Evolutionary conservation across 2,797 vertebrate genomes (phyloP).

Genomic region (Eupleurogrammus muticus): DNA sequence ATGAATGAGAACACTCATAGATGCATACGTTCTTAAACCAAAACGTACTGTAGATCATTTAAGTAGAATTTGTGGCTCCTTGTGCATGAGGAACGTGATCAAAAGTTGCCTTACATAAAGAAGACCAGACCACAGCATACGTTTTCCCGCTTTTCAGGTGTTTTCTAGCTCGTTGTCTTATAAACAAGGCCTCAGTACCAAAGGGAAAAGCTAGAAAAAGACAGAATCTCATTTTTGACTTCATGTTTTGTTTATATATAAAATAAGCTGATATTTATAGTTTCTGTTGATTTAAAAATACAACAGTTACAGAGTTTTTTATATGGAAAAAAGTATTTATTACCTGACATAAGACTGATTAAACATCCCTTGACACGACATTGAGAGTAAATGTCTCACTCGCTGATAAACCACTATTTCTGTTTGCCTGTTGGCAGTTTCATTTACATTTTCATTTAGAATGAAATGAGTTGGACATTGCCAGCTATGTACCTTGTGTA

Average conservation of each 20-base stretch:
- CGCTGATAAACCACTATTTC: slow-evolving; percentile 54
- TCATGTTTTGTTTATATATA: slow-evolving; percentile 39
- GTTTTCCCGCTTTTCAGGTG: no score
- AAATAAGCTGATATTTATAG: slow-evolving; percentile 77
- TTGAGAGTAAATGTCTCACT: slow-evolving; percentile 51
- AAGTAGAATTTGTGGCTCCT: no score
- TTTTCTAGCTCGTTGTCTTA: no score
- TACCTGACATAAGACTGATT: slow-evolving; percentile 43
- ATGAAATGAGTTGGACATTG: slow-evolving; percentile 21
- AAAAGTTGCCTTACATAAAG: no score
- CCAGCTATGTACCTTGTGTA: slow-evolving; percentile 31
- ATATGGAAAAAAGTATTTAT: slow-evolving; percentile 73
- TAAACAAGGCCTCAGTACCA: no score
- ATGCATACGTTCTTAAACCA: no score
- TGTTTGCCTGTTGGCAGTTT: slow-evolving; percentile 43
- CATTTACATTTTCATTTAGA: slow-evolving; percentile 41
- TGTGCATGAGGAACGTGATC: no score
- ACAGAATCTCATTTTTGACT: slow-evolving; percentile 34
- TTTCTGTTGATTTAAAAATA: slow-evolving; percentile 62
- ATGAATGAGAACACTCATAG: no score
- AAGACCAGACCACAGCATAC: no score
- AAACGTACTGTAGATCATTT: no score
- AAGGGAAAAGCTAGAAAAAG: slow-evolving; percentile 31
- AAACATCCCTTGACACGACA: slow-evolving; percentile 52
- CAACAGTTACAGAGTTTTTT: slow-evolving; percentile 54